Base-by-base conservation (phyloP, 2,797 vertebrate species). In the Darevskia nairensis region DNA sequence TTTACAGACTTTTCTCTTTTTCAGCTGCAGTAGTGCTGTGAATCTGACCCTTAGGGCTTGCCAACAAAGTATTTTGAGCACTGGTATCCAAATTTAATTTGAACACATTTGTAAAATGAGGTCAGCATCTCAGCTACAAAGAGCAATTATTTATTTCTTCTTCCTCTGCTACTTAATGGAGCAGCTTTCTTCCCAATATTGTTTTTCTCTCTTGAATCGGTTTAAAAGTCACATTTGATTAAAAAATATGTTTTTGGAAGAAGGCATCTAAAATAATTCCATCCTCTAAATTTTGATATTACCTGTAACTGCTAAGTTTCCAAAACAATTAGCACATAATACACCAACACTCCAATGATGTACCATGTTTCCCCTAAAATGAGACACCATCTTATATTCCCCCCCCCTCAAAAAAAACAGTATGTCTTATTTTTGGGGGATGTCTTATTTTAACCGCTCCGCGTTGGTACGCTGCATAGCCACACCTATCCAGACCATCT, bases 201-300 rank as follows among this genome's bases (percentile, higher is more conserved):
- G 89, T 86, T 80, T 32, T 80, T 4, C 0, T n/a, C 82, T 29
- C 3, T 41, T 4, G n/a, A 21, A 19, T 77, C 80, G 27, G 3
- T 80, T 89, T 64, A 88, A 92, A 92, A 2, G 1, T 3, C 71
- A 32, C 23, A 39, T 85, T 64, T 81, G 91, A 46, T 71, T 82
- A 82, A 35, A 50, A 50, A 50, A 15, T 50, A 15, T 50, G 50
- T 50, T 50, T 50, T 77, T 61, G 64, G 59, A 25, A 84, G 19
- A 27, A 82, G 46, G 1, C 5, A 85, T 5, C 39, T 44, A 64
- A 76, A 85, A 76, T 27, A 44, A 41, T 41, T 35, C 46, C 4
- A 25, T 4, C 9, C 1, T 76, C 27, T 64, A 41, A 39, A 39
- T 44, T n/a, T 69, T 69, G 6, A 9, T 13, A 71, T 71, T 55